Base-by-base conservation (phyloP, 2,113 vertebrate genomes). In the Rafetus swinhoei region DNA sequence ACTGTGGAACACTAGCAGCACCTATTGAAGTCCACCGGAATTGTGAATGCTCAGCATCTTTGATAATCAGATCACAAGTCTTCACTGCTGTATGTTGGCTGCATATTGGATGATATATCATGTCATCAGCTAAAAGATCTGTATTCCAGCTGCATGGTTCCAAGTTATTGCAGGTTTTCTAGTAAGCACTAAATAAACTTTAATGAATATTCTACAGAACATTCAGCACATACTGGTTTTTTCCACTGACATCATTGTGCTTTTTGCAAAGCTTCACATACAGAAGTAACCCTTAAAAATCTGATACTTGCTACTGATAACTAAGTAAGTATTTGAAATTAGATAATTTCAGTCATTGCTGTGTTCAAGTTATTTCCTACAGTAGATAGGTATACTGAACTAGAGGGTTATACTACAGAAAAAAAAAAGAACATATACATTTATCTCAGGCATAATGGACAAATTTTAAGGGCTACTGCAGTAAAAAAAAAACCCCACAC, bases 221-320 rank as follows among this genome's bases (percentile, higher is more conserved):
- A 54, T 14, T 62, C 19, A 54, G 52, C 15, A 55, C 90, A 74
- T 80, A 90, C 60, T 83, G 14, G 65, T 45, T 86, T 74, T 72
- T 60, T 50, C 81, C 1, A 2, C 52, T 45, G 69, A 82, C 32
- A 88, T 60, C 24, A 55, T n/a, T 83, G 24, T 12, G 52, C 59
- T 74, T 32, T 3, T 92, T 65, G 79, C 22, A 87, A 59, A 69
- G 54, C 11, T 19, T 39, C 9, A 84, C 3, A 32, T 5, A 84
- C 16, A 77, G 54, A 1, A 86, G 35, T 57, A 81, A 35, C 2
- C 35, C 3, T 3, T 32, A 35, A 84, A 5, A 59, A 84, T 54
- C 80, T 92, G 39, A 84, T 35, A 85, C 88, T 76, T 91, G 69
- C n/a, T 57, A 74, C 59, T 93, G 50, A 69, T 55, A 95, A 85